phyloP scores from a whole-genome alignment of 2,113 vertebrate species.

The Heterotilapia buettikoferi region DNA sequence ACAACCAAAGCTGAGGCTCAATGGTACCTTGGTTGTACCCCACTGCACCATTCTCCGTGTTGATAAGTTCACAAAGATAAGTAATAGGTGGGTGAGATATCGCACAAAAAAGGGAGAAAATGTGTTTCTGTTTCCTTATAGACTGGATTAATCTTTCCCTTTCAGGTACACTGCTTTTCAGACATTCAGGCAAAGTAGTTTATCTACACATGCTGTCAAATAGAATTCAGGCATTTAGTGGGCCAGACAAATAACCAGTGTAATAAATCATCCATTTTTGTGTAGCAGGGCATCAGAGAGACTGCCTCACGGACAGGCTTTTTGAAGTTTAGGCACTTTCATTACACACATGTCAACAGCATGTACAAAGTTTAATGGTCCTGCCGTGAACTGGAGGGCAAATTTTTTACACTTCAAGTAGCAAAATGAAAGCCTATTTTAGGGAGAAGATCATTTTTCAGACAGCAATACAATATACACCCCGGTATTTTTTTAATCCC shows the following conservation, averaged over 20 bases:
- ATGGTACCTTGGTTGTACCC: not conserved
- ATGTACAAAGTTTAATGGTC: slow-evolving; percentile 57
- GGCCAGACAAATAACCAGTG: slow-evolving; percentile 53
- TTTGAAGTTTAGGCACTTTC: slow-evolving; percentile 61
- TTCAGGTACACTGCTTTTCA: slow-evolving; percentile 57
- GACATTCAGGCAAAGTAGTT: slow-evolving; percentile 34
- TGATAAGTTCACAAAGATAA: slow-evolving; percentile 27
- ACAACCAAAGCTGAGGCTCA: slow-evolving; percentile 11
- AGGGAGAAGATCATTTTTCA: slow-evolving; percentile 46
- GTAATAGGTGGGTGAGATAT: not conserved
- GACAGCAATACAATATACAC: slow-evolving; percentile 33
- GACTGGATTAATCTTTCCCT: slow-evolving; percentile 61
- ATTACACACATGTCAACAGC: slow-evolving; percentile 68
- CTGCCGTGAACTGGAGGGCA: slow-evolving; percentile 27
- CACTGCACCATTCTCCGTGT: not conserved
- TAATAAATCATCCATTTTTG: slow-evolving; percentile 62
- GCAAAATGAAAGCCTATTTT: slow-evolving; percentile 49
- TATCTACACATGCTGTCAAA: slow-evolving; percentile 57
- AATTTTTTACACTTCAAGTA: slow-evolving; percentile 23
- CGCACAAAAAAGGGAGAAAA: not conserved
- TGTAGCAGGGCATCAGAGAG: slow-evolving; percentile 21
- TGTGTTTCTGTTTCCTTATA: slow-evolving; percentile 42
- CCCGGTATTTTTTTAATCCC: slow-evolving; percentile 35
- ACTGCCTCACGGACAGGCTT: slow-evolving; percentile 23
- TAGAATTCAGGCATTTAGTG: slow-evolving; percentile 53